phyloP scores from a whole-genome alignment of 2,888 invertebrate species.

The Synanthedon tipuliformis region DNA sequence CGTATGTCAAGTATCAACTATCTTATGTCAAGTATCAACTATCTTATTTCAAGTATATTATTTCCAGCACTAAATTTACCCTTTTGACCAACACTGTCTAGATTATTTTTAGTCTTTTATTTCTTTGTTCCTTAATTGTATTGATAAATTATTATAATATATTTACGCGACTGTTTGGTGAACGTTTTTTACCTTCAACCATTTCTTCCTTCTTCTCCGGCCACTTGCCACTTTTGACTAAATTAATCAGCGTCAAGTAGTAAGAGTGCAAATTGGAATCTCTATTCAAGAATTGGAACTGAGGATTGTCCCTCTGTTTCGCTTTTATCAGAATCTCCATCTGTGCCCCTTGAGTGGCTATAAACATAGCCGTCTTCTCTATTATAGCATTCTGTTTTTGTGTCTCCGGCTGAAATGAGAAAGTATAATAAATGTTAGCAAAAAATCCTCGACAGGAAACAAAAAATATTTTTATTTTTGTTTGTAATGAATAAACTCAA shows the following conservation, averaged over 20 bases:
- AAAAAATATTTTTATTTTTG: too few relatives aligned
- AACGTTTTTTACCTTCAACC: slow-evolving; percentile 41
- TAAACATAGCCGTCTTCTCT: slow-evolving; percentile 92
- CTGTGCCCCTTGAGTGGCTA: slow-evolving; percentile 91
- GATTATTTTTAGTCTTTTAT: too few relatives aligned
- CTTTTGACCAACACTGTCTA: too few relatives aligned
- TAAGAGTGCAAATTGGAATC: slow-evolving; percentile 87
- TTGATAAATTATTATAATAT: too few relatives aligned
- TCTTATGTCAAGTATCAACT: too few relatives aligned
- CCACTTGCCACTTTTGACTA: slow-evolving; percentile 52
- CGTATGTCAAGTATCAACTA: too few relatives aligned
- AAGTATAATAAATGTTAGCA: not conserved
- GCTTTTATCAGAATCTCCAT: slow-evolving; percentile 99
- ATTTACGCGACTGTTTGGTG: too few relatives aligned
- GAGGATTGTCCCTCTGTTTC: slow-evolving; percentile 92
- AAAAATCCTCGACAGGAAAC: too few relatives aligned
- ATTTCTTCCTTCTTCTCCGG: slow-evolving; percentile 41
- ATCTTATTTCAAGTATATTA: too few relatives aligned
- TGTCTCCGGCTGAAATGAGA: slow-evolving; percentile 78
- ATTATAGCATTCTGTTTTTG: slow-evolving; percentile 93
- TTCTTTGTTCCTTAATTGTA: too few relatives aligned
- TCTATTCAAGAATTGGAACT: slow-evolving; percentile 93
- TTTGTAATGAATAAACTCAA: too few relatives aligned
- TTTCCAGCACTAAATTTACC: too few relatives aligned
- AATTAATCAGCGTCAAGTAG: slow-evolving; percentile 78